Percentiles rank a stretch among this genome's conserved stretches.
Conservation (phyloP, 2,113 vertebrate species). For the Pseudonaja textilis region DNA sequence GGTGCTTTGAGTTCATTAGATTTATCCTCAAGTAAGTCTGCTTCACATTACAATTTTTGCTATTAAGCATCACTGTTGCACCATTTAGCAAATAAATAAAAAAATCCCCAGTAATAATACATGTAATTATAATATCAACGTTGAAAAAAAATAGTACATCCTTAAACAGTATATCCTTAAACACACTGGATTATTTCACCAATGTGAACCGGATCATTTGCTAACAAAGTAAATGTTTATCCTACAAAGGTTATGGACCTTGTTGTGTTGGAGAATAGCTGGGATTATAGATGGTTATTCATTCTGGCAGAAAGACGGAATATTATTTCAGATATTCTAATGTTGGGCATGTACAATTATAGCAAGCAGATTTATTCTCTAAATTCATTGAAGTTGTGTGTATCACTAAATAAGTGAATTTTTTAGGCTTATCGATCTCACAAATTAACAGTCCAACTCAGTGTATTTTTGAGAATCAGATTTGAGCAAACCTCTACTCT, state of each 20-base stretch:
- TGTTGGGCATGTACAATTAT: constrained; percentile 8
- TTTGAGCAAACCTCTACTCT: not conserved
- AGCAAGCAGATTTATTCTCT: constrained; percentile 21
- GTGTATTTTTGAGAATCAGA: not conserved
- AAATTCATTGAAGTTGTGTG: constrained; percentile 27
- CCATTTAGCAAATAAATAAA: not conserved
- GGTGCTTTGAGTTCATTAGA: not conserved
- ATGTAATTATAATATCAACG: not conserved
- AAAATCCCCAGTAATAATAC: not conserved
- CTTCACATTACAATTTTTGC: not conserved
- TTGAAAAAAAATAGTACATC: not conserved
- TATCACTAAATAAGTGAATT: constrained; percentile 51
- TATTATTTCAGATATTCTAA: not conserved
- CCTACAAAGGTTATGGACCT: not conserved
- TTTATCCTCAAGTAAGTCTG: not conserved
- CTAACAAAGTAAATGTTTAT: not conserved
- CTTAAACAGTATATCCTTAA: not conserved
- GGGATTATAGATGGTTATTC: not conserved
- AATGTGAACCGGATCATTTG: not conserved
- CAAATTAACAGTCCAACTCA: constrained; percentile 17
- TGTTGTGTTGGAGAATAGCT: not conserved
- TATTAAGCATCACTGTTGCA: not conserved
- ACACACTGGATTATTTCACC: not conserved
- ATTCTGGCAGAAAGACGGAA: not conserved
- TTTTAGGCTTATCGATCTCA: constrained; percentile 24